These are phyloP conservation scores for Asobara japonica DNA, from an alignment of 1,140 invertebrate species.

Conservation along the genomic window DNA sequence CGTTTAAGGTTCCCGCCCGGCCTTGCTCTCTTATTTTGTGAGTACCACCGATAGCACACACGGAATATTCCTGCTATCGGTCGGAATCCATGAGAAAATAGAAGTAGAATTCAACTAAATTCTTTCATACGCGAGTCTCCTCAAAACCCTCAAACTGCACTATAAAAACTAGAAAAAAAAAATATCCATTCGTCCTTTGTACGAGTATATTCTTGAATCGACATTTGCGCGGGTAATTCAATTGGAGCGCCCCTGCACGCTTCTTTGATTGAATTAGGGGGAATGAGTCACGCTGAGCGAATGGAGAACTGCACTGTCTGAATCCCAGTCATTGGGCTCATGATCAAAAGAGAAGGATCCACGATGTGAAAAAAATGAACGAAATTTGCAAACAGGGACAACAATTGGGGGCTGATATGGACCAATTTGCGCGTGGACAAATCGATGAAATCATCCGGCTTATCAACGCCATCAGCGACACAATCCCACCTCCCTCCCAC, in stretches of 20 bases:
- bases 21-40: too few species aligned
- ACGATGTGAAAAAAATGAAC: not conserved
- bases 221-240: constrained; percentile 64
- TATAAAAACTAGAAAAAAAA: not conserved
- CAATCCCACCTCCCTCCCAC: not conserved
- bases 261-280: constrained; percentile 61
- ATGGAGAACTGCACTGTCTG: constrained; percentile 33
- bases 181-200: not conserved
- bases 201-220: constrained; percentile 55
- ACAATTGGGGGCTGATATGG: not conserved
- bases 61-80: too few species aligned
- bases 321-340: constrained; percentile 8
- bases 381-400: not conserved
- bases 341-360: not conserved
- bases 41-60: too few species aligned
- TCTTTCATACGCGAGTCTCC: too few species aligned
- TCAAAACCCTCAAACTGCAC: too few species aligned
- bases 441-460: not conserved
- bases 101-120: too few species aligned
- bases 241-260: constrained; percentile 57
- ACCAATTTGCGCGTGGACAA: not conserved
- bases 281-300: constrained; percentile 59
- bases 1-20: too few species aligned
- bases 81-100: too few species aligned
- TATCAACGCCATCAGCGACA: not conserved